Evolutionary conservation across 1,140 invertebrate genomes (phyloP).

Genomic region (Magallana gigas): DNA sequence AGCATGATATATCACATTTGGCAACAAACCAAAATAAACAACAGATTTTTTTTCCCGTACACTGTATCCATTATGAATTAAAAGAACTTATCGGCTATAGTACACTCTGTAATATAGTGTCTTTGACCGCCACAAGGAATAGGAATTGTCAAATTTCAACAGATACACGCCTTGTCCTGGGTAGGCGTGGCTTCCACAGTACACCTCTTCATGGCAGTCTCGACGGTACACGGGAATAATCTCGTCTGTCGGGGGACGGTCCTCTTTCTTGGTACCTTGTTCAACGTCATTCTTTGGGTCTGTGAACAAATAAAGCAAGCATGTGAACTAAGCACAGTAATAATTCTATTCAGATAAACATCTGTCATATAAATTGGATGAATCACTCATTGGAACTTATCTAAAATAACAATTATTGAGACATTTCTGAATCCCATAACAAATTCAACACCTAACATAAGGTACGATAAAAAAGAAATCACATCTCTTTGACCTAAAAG

Average conservation of each 20-base stretch:
- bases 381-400: too few species aligned
- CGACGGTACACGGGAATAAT: constrained; percentile 96
- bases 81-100: constrained; percentile 85
- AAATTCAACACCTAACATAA: too few species aligned
- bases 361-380: too few species aligned
- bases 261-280: constrained; percentile 70
- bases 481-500: too few species aligned
- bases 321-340: too few species aligned
- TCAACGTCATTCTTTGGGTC: constrained; percentile 72
- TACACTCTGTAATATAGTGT: constrained; percentile 99
- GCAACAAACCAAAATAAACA: constrained; percentile 2
- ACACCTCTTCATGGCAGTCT: constrained; percentile 97
- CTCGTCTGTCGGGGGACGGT: constrained; percentile 85
- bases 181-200: constrained; percentile 97
- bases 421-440: too few species aligned
- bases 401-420: too few species aligned
- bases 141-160: constrained; percentile 99
- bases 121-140: constrained; percentile 99
- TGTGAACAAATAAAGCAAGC: constrained; percentile 8
- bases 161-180: constrained; percentile 97
- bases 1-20: constrained; percentile 20
- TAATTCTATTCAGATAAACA: too few species aligned
- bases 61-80: background rate
- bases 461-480: too few species aligned
- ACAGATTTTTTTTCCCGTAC: background rate